Percentiles rank a stretch among this genome's conserved stretches.
These are phyloP conservation scores for Drosophila glabriapex DNA, from an alignment of 2,888 invertebrate genomes.

Conservation along the genomic window DNA sequence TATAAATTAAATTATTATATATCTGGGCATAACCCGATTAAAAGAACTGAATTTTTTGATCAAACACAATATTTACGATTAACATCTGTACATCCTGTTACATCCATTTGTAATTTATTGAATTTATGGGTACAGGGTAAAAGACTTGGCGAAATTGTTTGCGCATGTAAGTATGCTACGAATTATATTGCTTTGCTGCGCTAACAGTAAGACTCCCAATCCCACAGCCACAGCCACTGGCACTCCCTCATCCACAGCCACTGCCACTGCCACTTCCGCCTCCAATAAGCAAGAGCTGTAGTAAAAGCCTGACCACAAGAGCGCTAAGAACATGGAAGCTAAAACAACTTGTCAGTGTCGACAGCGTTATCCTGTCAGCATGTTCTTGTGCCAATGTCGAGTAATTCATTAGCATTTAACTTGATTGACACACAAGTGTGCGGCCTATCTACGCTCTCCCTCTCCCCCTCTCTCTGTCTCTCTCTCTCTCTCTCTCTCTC, in stretches of 20 bases:
- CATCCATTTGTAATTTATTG: background rate
- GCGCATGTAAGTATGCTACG: conserved; percentile 77
- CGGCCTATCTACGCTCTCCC: conserved; percentile 2
- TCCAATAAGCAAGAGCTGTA: conserved; percentile 17
- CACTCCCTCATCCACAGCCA: background rate
- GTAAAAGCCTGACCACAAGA: conserved; percentile 36
- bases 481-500: background rate
- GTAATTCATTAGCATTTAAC: conserved; percentile 82
- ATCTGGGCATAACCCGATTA: background rate
- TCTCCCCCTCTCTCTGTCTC: background rate
- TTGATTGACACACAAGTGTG: conserved; percentile 76
- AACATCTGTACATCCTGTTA: background rate
- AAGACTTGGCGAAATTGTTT: conserved; percentile 48
- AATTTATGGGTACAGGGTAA: conserved; percentile 13
- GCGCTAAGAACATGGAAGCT: conserved; percentile 43
- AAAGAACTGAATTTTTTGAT: background rate
- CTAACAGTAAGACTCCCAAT: conserved; percentile 39
- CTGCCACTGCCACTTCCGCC: background rate
- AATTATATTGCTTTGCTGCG: conserved; percentile 63
- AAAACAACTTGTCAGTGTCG: conserved; percentile 72
- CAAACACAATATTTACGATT: background rate
- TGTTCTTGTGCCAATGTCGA: conserved; percentile 59
- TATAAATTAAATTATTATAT: background rate
- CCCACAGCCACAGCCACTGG: background rate
- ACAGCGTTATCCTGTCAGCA: conserved; percentile 69